These are phyloP conservation scores for Drosophila serrata DNA, from an alignment of 1,140 invertebrate genomes.

Conservation along the genomic window DNA sequence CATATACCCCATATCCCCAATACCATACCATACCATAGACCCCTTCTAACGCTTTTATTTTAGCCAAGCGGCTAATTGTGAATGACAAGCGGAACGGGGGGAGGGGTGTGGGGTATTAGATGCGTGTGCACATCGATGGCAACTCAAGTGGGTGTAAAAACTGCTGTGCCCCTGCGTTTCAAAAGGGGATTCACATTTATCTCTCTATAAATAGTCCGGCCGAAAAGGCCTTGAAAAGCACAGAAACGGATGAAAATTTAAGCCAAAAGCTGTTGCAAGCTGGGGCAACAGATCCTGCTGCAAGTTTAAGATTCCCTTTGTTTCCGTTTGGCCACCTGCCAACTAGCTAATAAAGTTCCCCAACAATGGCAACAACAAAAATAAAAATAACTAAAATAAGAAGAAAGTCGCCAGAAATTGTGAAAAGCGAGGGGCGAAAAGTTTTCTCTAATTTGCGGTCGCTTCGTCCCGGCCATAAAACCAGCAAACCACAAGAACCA, in stretches of 20 bases:
- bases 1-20: constrained; percentile 16
- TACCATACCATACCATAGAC: neutral
- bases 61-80: constrained; percentile 77
- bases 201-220: constrained; percentile 54
- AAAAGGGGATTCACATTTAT: constrained; percentile 29
- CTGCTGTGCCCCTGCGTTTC: constrained; percentile 31
- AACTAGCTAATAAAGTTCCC: constrained; percentile 71
- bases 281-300: constrained; percentile 7
- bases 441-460: constrained; percentile 71
- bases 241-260: constrained; percentile 18
- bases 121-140: constrained; percentile 63
- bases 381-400: constrained; percentile 7
- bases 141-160: constrained; percentile 76
- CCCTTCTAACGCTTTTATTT: constrained; percentile 60
- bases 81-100: constrained; percentile 61
- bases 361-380: constrained; percentile 24
- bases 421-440: constrained; percentile 28
- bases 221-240: constrained; percentile 17
- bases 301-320: constrained; percentile 35
- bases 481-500: constrained; percentile 5
- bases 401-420: constrained; percentile 11
- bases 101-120: neutral
- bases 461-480: constrained; percentile 22
- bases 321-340: constrained; percentile 66
- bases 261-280: constrained; percentile 2